phyloP scores from a whole-genome alignment of 2,113 vertebrate species.

The Gracilinanus agilis region DNA sequence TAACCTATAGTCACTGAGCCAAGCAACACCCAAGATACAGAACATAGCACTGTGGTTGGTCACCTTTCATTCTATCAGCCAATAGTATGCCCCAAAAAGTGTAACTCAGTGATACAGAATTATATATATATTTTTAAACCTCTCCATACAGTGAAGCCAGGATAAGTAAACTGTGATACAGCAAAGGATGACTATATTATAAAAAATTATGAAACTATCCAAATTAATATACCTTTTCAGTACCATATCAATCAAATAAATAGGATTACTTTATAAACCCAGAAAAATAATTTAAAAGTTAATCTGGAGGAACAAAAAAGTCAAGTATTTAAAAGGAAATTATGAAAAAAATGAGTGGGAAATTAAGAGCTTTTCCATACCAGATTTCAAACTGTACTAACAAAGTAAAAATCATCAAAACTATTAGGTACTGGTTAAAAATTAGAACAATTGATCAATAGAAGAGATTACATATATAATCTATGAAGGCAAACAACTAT shows the following conservation, averaged over 20 bases:
- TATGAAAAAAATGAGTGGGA: neutral
- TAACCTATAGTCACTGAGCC: too few relatives aligned
- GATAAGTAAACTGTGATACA: too few relatives aligned
- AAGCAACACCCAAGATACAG: too few relatives aligned
- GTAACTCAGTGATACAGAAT: too few relatives aligned
- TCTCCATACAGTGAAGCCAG: too few relatives aligned
- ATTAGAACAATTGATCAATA: neutral
- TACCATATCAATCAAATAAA: neutral
- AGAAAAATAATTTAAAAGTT: neutral
- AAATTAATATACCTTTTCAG: neutral
- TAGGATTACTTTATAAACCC: neutral
- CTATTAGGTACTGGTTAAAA: neutral
- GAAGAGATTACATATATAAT: neutral
- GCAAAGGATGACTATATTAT: too few relatives aligned
- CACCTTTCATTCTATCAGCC: too few relatives aligned
- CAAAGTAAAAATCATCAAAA: neutral
- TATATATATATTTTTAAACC: too few relatives aligned
- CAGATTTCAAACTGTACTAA: neutral
- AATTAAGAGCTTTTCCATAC: neutral
- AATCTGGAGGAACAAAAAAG: neutral
- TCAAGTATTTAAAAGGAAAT: neutral
- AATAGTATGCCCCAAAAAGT: too few relatives aligned
- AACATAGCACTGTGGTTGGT: too few relatives aligned
- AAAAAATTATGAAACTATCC: neutral
- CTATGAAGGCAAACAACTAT: neutral